Evolutionary conservation across 2,888 invertebrate genomes (phyloP).

Genomic region (Drosophila neonasuta): DNA sequence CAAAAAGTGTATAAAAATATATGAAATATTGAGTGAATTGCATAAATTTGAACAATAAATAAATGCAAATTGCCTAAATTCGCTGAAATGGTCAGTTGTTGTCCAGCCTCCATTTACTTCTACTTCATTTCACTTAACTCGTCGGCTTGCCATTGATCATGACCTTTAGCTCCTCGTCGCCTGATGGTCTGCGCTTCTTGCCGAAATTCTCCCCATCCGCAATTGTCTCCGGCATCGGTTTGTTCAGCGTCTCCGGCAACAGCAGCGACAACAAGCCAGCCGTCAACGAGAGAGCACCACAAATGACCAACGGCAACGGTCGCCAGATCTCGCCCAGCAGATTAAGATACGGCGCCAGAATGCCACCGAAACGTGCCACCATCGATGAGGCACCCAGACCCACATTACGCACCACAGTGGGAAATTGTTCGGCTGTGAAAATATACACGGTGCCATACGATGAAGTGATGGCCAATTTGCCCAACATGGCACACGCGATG

Average conservation of each 20-base stretch:
- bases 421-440: constrained; percentile 89
- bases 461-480: constrained; percentile 88
- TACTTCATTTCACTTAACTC: background rate
- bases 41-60: constrained; percentile 32
- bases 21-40: constrained; percentile 26
- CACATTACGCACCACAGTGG: constrained; percentile 90
- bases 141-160: constrained; percentile 59
- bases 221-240: constrained; percentile 90
- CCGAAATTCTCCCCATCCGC: constrained; percentile 89
- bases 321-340: constrained; percentile 85
- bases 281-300: constrained; percentile 88
- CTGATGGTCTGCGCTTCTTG: constrained; percentile 62
- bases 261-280: constrained; percentile 88
- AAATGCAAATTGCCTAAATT: constrained; percentile 66
- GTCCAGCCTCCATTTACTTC: background rate
- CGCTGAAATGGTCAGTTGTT: constrained; percentile 25
- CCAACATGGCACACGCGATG: constrained; percentile 87
- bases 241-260: constrained; percentile 91
- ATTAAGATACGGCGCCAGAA: constrained; percentile 89
- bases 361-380: constrained; percentile 90
- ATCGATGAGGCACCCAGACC: constrained; percentile 94
- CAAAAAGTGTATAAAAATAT: constrained; percentile 34
- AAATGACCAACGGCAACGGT: constrained; percentile 88
- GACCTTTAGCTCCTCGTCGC: constrained; percentile 61
- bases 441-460: constrained; percentile 89